Evolutionary conservation across 2,888 invertebrate genomes (phyloP).

Genomic region (Macrosoma leucophasiata): DNA sequence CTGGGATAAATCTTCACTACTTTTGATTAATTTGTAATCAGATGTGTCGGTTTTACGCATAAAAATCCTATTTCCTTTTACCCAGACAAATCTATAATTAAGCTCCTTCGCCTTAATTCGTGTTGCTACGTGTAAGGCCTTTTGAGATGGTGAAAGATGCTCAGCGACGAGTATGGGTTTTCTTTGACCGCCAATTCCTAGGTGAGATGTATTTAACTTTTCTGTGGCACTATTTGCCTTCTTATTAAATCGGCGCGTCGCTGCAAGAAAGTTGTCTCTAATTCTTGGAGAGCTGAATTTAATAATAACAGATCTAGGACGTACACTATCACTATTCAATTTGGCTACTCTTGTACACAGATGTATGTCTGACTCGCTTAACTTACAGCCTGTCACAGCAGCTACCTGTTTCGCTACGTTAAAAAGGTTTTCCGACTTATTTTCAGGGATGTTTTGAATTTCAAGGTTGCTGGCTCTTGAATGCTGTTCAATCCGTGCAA

Average conservation of each 20-base stretch:
- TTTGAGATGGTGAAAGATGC: slow-evolving; percentile 18
- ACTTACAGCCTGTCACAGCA: slow-evolving; percentile 12
- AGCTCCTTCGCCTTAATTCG: slow-evolving; percentile 4
- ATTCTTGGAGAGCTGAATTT: slow-evolving; percentile 13
- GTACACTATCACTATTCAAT: slow-evolving; percentile 14
- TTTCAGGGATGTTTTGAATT: slow-evolving; percentile 23
- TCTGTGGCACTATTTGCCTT: slow-evolving; percentile 4
- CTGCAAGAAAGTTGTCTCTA: slow-evolving; percentile 7
- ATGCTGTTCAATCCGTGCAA: slow-evolving; percentile 22
- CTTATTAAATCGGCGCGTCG: slow-evolving; percentile 2
- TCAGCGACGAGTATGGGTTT: slow-evolving; percentile 15
- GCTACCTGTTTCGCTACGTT: slow-evolving; percentile 17
- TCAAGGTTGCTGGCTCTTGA: slow-evolving; percentile 22
- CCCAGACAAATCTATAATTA: slow-evolving; percentile 4
- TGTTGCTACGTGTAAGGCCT: slow-evolving; percentile 14
- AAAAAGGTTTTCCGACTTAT: slow-evolving; percentile 23
- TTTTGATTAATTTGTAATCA: slow-evolving; percentile 5
- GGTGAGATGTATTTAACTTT: slow-evolving; percentile 18
- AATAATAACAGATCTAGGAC: slow-evolving; percentile 13
- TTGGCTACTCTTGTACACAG: slow-evolving; percentile 20
- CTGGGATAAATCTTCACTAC: not conserved
- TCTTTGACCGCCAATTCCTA: slow-evolving; percentile 13
- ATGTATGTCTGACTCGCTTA: slow-evolving; percentile 20
- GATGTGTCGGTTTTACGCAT: slow-evolving; percentile 7
- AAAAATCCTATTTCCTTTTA: slow-evolving; percentile 2